Conservation (phyloP, 1,140 invertebrate species). For the Neodiprion lecontei region DNA sequence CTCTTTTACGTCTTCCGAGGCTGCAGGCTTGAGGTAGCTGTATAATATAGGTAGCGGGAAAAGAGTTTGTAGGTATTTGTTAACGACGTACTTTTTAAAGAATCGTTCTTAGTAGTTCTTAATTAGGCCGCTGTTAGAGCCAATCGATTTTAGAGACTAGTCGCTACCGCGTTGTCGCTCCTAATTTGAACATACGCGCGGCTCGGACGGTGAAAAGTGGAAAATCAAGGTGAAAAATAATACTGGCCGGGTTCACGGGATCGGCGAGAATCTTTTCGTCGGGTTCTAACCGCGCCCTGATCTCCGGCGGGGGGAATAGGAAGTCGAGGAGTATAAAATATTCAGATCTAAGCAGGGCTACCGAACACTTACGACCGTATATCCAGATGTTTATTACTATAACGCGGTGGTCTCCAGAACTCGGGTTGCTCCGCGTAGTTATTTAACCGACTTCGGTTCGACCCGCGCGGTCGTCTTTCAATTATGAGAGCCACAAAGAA, state of each 20-base stretch:
- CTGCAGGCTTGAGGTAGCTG: conserved; percentile 20
- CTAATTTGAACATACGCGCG: too few species aligned
- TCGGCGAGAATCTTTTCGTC: too few species aligned
- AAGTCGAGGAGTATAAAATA: not conserved
- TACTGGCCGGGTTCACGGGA: too few species aligned
- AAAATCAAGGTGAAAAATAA: too few species aligned
- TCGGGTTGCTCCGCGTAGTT: not conserved
- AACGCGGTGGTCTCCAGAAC: not conserved
- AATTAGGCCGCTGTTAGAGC: too few species aligned
- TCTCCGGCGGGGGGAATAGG: not conserved
- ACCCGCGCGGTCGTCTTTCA: conserved; percentile 37
- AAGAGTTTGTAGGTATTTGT: conserved; percentile 55
- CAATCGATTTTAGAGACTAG: too few species aligned
- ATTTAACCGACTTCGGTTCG: conserved; percentile 7
- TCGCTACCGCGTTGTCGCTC: too few species aligned
- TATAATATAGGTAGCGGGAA: conserved; percentile 18
- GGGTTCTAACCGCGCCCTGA: not conserved
- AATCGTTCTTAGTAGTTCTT: conserved; percentile 20
- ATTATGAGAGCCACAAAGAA: conserved; percentile 28
- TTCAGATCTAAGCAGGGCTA: not conserved
- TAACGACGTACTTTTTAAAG: conserved; percentile 49
- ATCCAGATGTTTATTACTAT: not conserved
- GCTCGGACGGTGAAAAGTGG: too few species aligned
- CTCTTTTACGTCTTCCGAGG: conserved; percentile 40
- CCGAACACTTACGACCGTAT: conserved; percentile 4